phyloP scores from a whole-genome alignment of 2,113 vertebrate genomes.

The Oriolus oriolus region DNA sequence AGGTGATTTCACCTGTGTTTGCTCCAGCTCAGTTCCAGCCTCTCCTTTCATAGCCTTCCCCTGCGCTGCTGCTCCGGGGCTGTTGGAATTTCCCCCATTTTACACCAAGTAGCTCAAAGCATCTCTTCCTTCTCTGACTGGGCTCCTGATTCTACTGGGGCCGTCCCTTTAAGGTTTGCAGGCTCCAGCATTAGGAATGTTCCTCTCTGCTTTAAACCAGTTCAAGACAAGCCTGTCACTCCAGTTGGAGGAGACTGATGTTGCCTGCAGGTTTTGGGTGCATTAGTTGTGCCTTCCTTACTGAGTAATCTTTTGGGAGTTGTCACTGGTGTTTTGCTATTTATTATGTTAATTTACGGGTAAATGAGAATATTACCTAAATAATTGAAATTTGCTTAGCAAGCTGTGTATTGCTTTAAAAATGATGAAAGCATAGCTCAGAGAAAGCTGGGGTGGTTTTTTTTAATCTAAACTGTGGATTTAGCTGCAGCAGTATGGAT shows the following conservation, averaged over 20 bases:
- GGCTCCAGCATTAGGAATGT: not conserved
- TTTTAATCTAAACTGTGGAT: not conserved
- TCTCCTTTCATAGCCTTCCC: not conserved
- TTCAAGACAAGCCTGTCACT: slow-evolving; percentile 44
- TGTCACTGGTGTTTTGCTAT: not conserved
- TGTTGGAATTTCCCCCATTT: not conserved
- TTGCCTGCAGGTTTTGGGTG: slow-evolving; percentile 36
- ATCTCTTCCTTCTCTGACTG: not conserved
- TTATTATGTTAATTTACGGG: slow-evolving; percentile 35
- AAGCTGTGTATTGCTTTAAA: not conserved
- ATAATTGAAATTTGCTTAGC: not conserved
- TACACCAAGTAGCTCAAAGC: not conserved
- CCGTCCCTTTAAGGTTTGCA: not conserved
- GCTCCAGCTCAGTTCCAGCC: not conserved
- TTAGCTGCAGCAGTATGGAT: not conserved
- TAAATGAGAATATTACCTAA: not conserved
- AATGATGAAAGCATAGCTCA: not conserved
- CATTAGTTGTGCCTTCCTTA: slow-evolving; percentile 2
- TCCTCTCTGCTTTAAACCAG: not conserved
- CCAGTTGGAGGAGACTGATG: slow-evolving; percentile 31
- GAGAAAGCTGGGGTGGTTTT: not conserved
- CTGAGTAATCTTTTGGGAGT: slow-evolving; percentile 16
- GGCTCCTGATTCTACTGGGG: not conserved
- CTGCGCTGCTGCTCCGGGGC: not conserved
- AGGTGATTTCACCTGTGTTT: not conserved